These are phyloP conservation scores for Cephus sareptanus DNA, from an alignment of 2,888 invertebrate species.

Conservation along the genomic window DNA sequence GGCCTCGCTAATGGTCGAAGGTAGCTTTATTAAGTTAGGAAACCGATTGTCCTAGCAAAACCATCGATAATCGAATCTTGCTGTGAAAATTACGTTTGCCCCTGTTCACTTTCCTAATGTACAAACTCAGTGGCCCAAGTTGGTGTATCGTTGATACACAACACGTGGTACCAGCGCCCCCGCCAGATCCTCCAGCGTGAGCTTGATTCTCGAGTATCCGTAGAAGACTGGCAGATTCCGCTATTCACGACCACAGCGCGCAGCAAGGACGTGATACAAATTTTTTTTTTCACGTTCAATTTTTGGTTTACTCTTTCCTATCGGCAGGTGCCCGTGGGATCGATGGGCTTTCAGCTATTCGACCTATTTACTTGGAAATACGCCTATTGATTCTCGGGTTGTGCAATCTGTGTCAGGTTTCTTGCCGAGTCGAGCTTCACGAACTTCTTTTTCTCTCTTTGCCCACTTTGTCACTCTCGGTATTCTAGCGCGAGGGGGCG, in stretches of 20 bases:
- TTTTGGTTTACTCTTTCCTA: background rate
- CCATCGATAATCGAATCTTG: constrained; percentile 19
- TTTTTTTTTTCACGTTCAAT: background rate
- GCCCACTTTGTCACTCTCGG: background rate
- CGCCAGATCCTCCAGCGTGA: too few species aligned
- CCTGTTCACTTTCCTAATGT: background rate
- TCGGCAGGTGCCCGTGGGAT: background rate
- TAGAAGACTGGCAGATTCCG: background rate
- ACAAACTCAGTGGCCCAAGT: background rate
- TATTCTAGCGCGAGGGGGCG: background rate
- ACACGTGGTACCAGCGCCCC: too few species aligned
- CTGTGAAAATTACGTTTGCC: constrained; percentile 13
- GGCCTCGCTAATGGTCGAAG: constrained; percentile 13
- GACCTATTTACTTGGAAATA: background rate
- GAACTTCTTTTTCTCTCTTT: background rate
- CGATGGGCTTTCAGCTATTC: background rate
- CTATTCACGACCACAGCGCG: background rate
- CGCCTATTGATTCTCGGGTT: background rate
- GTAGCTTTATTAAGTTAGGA: constrained; percentile 19
- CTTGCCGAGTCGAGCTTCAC: background rate
- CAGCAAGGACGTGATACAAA: background rate
- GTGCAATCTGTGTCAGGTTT: background rate
- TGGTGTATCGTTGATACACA: background rate
- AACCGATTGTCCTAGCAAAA: constrained; percentile 18
- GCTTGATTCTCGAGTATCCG: too few species aligned